Evolutionary conservation across 2,888 invertebrate genomes (phyloP).

Genomic region (Parnassius glacialis): DNA sequence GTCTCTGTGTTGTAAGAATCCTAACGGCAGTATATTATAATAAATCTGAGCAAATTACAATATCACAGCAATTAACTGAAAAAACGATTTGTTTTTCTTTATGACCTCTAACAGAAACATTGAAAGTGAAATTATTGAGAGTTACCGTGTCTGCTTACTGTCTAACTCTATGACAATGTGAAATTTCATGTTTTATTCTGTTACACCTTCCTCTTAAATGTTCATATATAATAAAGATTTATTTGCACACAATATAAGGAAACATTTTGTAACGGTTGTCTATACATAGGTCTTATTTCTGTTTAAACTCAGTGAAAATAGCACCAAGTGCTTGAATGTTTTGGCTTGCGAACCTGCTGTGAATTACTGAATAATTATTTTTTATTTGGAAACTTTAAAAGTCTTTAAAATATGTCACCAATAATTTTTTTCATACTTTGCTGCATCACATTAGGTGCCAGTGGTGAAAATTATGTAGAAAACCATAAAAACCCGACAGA

Average conservation of each 20-base stretch:
- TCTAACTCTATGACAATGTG: slow-evolving; percentile 1
- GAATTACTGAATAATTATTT: no score
- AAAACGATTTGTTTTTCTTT: no score
- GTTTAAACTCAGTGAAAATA: slow-evolving; percentile 50
- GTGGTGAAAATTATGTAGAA: slow-evolving; percentile 38
- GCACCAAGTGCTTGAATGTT: slow-evolving; percentile 46
- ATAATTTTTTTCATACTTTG: slow-evolving; percentile 37
- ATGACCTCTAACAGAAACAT: no score
- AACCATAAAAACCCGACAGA: slow-evolving; percentile 2
- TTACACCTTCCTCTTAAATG: slow-evolving; percentile 25
- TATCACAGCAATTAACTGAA: no score
- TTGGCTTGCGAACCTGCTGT: slow-evolving; percentile 38
- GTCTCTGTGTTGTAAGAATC: no score
- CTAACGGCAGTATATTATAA: no score
- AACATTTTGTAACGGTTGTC: slow-evolving; percentile 45
- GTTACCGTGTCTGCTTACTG: slow-evolving; percentile 16
- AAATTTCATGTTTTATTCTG: slow-evolving; percentile 33
- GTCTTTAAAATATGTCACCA: slow-evolving; percentile 29
- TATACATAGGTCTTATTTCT: slow-evolving; percentile 51
- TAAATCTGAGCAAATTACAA: no score
- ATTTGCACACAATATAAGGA: slow-evolving; percentile 62
- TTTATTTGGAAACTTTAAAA: no score
- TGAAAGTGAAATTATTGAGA: not conserved
- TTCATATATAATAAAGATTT: slow-evolving; percentile 12
- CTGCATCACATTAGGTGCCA: slow-evolving; percentile 36